These are phyloP conservation scores for Salpingus planirostris DNA, from an alignment of 2,888 invertebrate genomes.

Conservation along the genomic window DNA sequence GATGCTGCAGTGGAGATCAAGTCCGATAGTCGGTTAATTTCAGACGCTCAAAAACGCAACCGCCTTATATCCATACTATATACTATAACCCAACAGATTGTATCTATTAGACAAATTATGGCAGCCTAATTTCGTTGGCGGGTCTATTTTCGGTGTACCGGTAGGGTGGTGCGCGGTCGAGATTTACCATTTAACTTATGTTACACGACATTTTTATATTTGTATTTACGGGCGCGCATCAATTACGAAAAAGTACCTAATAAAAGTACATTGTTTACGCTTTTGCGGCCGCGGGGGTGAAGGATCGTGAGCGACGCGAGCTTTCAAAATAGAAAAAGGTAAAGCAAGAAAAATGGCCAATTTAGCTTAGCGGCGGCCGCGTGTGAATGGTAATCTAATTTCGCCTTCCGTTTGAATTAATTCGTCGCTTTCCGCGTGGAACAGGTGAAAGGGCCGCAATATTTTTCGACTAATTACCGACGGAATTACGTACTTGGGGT, in stretches of 20 bases:
- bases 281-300: conserved; percentile 8
- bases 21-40: conserved; percentile 24
- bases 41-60: conserved; percentile 18
- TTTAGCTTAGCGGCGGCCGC: too few relatives aligned
- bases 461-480: too few relatives aligned
- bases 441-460: too few relatives aligned
- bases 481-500: too few relatives aligned
- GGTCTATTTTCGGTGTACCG: conserved; percentile 16
- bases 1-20: conserved; percentile 8
- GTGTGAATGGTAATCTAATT: too few relatives aligned
- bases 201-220: conserved; percentile 19
- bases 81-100: conserved; percentile 28
- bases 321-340: conserved; percentile 7
- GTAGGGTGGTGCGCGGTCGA: conserved; percentile 10
- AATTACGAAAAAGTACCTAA: conserved; percentile 14
- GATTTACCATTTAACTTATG: conserved; percentile 19
- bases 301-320: conserved; percentile 4
- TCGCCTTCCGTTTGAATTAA: too few relatives aligned
- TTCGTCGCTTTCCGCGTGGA: too few relatives aligned
- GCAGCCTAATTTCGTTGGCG: conserved; percentile 24
- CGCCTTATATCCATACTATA: conserved; percentile 19
- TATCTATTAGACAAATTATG: conserved; percentile 29
- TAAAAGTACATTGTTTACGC: conserved; percentile 14
- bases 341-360: conserved; percentile 12
- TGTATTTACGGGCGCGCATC: conserved; percentile 18